Evolutionary conservation across 2,797 vertebrate species (phyloP), one percentile per base, ranked within the genome.

Genomic region (Anabacerthia variegaticeps): DNA sequence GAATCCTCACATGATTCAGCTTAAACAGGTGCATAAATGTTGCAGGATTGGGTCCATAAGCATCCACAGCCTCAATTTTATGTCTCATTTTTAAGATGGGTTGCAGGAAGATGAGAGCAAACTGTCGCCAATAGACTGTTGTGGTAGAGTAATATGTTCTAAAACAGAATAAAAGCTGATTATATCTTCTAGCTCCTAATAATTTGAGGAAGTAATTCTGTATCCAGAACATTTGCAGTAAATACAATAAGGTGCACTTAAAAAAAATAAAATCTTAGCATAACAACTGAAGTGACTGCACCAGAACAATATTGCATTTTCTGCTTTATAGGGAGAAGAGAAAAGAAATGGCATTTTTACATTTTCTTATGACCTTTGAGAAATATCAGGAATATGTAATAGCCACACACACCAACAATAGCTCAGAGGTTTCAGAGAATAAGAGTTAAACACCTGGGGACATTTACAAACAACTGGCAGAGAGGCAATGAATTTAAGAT

Each of bases 301-400:
- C 92, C 66, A 75, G 96, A 96, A 91, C 86, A 89, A 91, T 94
- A 94, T 72, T 84, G 80, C 88, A 61, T 90, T 92, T 94, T 74
- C 75, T 74, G 94, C 51, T 71, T 89, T 89, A 83, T 93, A 93
- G 75, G 91, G 49, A 68, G 78, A 81, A 92, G 85, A 95, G 76
- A 89, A 93, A 93, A 95, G 91, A 95, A 82, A 81, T 84, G 92
- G 68, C 90, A 84, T 79, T 88, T 96, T 95, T 97, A 96, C 95
- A 93, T 97, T 97, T 96, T 89, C 93, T 93, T 95, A 94, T 95
- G 96, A 95, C 96, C 97, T 97, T 97, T 98, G 89, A 92, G 93
- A 97, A 98, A 93, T 93, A 97, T 76, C 93, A 95, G 96, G 95
- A 97, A 91, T 96, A 88, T 97, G 79, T 95, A 97, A 96, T 92